Conservation (phyloP, 2,888 invertebrate genomes). For the Tipula lateralis region DNA sequence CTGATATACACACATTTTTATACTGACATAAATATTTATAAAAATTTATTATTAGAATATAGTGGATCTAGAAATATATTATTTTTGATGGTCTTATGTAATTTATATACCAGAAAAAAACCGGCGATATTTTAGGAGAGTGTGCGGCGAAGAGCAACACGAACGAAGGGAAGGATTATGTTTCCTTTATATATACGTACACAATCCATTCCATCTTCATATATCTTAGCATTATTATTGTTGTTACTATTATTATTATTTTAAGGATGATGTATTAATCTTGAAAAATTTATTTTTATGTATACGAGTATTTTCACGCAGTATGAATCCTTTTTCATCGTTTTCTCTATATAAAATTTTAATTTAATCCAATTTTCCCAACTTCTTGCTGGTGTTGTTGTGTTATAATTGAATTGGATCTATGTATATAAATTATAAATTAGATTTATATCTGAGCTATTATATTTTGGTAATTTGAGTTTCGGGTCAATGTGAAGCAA, state of each 20-base stretch:
- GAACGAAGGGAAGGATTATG: not conserved
- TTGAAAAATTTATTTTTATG: not conserved
- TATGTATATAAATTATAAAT: not conserved
- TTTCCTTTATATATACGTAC: not conserved
- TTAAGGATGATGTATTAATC: not conserved
- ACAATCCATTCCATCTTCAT: not conserved
- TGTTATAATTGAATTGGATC: not conserved
- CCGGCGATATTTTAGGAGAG: not conserved
- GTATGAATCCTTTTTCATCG: not conserved
- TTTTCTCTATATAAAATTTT: not conserved
- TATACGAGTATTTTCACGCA: not conserved
- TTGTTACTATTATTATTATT: not conserved
- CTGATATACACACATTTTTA: not conserved
- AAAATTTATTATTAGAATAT: slow-evolving; percentile 24
- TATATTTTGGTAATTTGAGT: not conserved
- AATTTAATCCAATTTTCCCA: not conserved
- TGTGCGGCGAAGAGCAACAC: not conserved
- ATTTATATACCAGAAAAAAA: not conserved
- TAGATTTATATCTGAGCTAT: not conserved
- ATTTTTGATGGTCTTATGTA: not conserved
- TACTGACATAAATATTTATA: slow-evolving; percentile 24
- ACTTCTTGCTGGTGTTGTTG: not conserved
- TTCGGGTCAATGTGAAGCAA: not conserved
- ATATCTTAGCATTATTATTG: not conserved
- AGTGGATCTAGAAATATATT: slow-evolving; percentile 24